Percentiles rank a stretch among this genome's conserved stretches.
Evolutionary conservation across 2,113 vertebrate genomes (phyloP).

Genomic region (Pavo muticus): DNA sequence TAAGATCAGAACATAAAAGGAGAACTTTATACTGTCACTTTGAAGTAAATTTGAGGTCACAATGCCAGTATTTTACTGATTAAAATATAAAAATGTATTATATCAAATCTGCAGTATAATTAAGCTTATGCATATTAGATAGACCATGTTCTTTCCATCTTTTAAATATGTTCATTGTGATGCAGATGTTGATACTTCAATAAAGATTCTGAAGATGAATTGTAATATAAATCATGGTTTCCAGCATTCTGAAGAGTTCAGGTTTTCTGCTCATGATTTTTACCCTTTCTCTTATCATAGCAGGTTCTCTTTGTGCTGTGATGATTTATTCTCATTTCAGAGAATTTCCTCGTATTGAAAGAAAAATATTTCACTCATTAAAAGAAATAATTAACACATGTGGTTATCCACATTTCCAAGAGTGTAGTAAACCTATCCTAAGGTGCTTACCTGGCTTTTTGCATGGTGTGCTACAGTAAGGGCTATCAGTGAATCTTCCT

Average conservation of each 20-base stretch:
- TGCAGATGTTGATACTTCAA: conserved; percentile 62
- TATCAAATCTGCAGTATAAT: neutral
- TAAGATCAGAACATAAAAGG: conserved; percentile 36
- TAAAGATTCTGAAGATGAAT: conserved; percentile 31
- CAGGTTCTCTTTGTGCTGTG: conserved; percentile 35
- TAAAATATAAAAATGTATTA: conserved; percentile 13
- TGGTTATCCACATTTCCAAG: conserved; percentile 31
- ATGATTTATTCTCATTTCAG: conserved; percentile 47
- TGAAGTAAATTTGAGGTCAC: conserved; percentile 9
- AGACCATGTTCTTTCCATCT: neutral
- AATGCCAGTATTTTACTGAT: conserved; percentile 16
- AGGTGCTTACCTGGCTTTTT: conserved; percentile 11
- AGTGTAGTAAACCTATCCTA: neutral
- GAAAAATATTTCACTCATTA: conserved; percentile 51
- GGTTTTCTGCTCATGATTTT: conserved; percentile 18
- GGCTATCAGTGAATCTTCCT: neutral
- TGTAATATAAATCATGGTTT: conserved; percentile 43
- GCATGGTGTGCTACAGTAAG: conserved; percentile 13
- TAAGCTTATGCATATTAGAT: neutral
- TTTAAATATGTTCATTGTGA: conserved; percentile 31
- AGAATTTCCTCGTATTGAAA: conserved; percentile 56
- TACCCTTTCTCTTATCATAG: conserved; percentile 35
- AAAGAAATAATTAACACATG: conserved; percentile 26
- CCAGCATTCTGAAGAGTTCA: neutral
- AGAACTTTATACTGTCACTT: conserved; percentile 4